These are phyloP conservation scores for Rhinichthys osculus DNA, from an alignment of 2,797 vertebrate genomes.

Conservation along the genomic window DNA sequence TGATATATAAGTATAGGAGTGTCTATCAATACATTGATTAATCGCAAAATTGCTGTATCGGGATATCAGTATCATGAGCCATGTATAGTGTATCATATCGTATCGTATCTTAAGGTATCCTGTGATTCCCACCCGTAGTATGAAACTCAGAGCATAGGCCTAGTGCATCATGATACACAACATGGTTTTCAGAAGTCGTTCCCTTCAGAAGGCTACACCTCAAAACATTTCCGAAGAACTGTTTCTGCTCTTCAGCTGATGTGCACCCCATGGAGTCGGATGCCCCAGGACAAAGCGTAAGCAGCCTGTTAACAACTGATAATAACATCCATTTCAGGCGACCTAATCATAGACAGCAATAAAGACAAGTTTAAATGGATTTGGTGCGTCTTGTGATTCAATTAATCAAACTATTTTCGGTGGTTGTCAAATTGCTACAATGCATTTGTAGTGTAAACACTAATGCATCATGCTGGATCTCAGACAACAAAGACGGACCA, in stretches of 20 bases:
- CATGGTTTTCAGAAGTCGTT: not conserved
- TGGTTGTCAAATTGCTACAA: not conserved
- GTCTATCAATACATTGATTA: no score
- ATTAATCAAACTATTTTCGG: not conserved
- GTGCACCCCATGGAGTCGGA: not conserved
- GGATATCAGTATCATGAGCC: no score
- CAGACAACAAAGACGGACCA: not conserved
- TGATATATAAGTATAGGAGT: no score
- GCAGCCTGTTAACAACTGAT: not conserved
- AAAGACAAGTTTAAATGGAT: not conserved
- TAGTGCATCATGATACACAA: not conserved
- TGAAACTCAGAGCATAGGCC: not conserved
- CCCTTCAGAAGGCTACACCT: constrained; percentile 1
- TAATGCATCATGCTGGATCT: not conserved
- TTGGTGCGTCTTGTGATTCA: not conserved
- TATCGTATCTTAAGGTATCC: no score
- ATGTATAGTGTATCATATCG: no score
- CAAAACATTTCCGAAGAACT: constrained; percentile 8
- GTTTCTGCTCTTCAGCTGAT: not conserved
- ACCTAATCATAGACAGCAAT: not conserved
- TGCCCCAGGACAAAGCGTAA: not conserved
- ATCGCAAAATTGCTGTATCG: no score
- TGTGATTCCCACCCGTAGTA: not conserved
- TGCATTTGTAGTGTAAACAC: not conserved
- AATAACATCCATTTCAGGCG: not conserved